phyloP scores from a whole-genome alignment of 2,113 vertebrate genomes.

The Forbesichthys agassizii region DNA sequence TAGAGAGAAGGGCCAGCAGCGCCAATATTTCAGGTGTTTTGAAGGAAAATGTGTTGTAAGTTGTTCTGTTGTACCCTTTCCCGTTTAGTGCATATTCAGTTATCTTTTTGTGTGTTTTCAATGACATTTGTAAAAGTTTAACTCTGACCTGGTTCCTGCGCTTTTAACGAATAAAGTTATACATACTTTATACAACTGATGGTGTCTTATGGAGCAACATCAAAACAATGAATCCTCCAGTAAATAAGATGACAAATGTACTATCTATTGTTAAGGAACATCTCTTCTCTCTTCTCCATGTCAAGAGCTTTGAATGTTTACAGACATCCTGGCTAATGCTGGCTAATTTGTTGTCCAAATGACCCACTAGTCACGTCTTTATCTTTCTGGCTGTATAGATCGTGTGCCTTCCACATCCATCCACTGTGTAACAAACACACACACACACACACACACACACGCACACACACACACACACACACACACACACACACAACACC shows the following conservation, averaged over 20 bases:
- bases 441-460: neutral
- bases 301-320: constrained; percentile 54
- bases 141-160: too few relatives aligned
- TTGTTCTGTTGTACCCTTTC: neutral
- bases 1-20: too few relatives aligned
- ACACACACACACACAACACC: neutral
- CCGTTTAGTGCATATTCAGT: neutral
- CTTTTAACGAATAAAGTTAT: too few relatives aligned
- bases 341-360: constrained; percentile 73
- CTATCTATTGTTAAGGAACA: constrained; percentile 12
- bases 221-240: constrained; percentile 1
- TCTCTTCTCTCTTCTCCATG: constrained; percentile 24
- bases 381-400: constrained; percentile 57
- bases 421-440: constrained; percentile 13
- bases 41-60: too few relatives aligned
- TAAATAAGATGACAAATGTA: constrained; percentile 9
- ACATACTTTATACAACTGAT: too few relatives aligned
- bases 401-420: constrained; percentile 31
- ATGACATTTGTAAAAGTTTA: too few relatives aligned
- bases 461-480: constrained; percentile 18
- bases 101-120: neutral
- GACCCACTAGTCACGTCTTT: constrained; percentile 72
- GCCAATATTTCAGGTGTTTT: too few relatives aligned
- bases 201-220: too few relatives aligned
- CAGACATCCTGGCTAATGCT: constrained; percentile 59